Conservation (phyloP, 2,113 vertebrate genomes). For the Alligator mississippiensis region DNA sequence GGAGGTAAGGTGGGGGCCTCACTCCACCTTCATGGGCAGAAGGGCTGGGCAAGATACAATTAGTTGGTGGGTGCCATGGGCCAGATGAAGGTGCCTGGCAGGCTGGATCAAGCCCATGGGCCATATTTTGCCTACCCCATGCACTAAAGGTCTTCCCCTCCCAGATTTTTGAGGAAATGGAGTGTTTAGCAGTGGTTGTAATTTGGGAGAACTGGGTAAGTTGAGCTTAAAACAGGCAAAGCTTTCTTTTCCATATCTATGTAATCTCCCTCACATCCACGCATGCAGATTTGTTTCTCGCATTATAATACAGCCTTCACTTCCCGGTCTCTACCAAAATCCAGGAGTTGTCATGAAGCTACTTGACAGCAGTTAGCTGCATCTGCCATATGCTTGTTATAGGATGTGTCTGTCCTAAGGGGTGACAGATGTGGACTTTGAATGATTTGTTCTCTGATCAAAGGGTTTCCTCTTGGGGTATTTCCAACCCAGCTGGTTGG, state of each 20-base stretch:
- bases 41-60: no score
- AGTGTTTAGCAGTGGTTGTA: not conserved
- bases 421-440: not conserved
- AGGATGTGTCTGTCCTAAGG: not conserved
- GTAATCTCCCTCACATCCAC: not conserved
- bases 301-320: not conserved
- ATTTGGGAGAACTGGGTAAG: not conserved
- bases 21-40: no score
- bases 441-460: not conserved
- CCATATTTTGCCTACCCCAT: no score
- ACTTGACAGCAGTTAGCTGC: not conserved
- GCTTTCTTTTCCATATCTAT: not conserved
- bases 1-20: no score
- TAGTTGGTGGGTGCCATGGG: no score
- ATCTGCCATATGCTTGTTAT: not conserved
- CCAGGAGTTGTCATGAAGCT: not conserved
- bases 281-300: not conserved
- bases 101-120: no score
- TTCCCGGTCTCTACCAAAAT: not conserved
- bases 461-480: not conserved
- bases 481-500: not conserved
- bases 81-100: no score
- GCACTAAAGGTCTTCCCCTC: not conserved
- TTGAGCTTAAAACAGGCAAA: not conserved
- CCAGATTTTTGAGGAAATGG: not conserved